These are phyloP conservation scores for Corythornis leucogaster DNA, from an alignment of 2,797 vertebrate species.

Conservation along the genomic window DNA sequence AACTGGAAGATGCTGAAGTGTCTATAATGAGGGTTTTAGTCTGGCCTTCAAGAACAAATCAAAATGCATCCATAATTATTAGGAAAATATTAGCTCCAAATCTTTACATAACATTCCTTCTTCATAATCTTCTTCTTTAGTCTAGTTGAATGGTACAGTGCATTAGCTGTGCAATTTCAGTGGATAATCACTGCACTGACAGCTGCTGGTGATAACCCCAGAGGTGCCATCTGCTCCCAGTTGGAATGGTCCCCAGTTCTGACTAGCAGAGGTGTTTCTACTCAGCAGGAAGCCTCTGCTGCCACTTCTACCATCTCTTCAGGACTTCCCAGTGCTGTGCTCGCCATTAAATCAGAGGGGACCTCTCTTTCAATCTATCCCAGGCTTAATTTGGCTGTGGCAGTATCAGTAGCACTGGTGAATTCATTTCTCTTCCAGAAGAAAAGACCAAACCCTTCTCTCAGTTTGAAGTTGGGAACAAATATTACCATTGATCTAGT, in stretches of 20 bases:
- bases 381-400: not conserved
- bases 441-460: not conserved
- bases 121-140: not conserved
- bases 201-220: conserved; percentile 12
- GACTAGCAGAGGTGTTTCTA: not conserved
- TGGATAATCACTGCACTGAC: not conserved
- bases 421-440: not conserved
- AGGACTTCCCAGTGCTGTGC: not conserved
- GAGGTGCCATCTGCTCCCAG: not conserved
- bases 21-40: not conserved
- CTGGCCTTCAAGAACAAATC: not conserved
- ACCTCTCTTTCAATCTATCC: not conserved
- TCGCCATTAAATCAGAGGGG: fast-evolving
- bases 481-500: not conserved
- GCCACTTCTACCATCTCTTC: not conserved
- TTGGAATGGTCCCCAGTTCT: not conserved
- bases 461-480: not conserved
- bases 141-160: conserved; percentile 28
- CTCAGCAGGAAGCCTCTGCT: not conserved
- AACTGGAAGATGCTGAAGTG: not conserved
- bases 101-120: not conserved
- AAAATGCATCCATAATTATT: not conserved
- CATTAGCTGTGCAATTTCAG: not conserved
- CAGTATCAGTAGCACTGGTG: not conserved
- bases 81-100: not conserved